A percentile compares a stretch with the other conserved stretches of the same genome.
These are phyloP conservation scores for Allacma fusca DNA, from an alignment of 2,888 invertebrate species.

Conservation along the genomic window DNA sequence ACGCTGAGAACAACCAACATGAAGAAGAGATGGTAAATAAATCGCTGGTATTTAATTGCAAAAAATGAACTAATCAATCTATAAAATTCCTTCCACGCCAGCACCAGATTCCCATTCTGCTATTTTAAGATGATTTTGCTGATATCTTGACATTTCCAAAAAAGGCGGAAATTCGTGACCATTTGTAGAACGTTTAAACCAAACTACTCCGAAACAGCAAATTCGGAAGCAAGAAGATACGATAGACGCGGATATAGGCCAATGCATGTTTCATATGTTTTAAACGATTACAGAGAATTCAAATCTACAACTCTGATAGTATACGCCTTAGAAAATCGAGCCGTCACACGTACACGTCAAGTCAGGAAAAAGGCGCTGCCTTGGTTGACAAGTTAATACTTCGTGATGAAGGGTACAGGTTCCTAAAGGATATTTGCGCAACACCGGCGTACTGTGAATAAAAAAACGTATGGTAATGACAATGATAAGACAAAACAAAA, in stretches of 20 bases:
- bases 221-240: constrained; percentile 44
- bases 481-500: no score
- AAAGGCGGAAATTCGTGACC: constrained; percentile 41
- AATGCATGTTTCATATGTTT: constrained; percentile 18
- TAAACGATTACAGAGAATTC: no score
- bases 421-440: no score
- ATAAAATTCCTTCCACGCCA: constrained; percentile 46
- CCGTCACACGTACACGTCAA: no score
- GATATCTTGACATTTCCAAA: constrained; percentile 49
- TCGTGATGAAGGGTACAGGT: no score
- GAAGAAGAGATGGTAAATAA: background rate
- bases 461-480: no score
- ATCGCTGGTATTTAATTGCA: background rate
- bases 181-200: constrained; percentile 25
- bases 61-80: background rate
- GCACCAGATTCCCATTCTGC: constrained; percentile 40
- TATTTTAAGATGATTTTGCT: constrained; percentile 38
- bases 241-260: constrained; percentile 36
- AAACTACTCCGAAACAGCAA: constrained; percentile 44
- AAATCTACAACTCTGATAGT: no score
- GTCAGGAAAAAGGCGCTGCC: no score
- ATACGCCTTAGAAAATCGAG: no score
- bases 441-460: no score
- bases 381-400: no score
- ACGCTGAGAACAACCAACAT: background rate